Evolutionary conservation across 2,888 invertebrate genomes (phyloP), one percentile per base, ranked within the genome.

Genomic region (Pristionchus japonicus): DNA sequence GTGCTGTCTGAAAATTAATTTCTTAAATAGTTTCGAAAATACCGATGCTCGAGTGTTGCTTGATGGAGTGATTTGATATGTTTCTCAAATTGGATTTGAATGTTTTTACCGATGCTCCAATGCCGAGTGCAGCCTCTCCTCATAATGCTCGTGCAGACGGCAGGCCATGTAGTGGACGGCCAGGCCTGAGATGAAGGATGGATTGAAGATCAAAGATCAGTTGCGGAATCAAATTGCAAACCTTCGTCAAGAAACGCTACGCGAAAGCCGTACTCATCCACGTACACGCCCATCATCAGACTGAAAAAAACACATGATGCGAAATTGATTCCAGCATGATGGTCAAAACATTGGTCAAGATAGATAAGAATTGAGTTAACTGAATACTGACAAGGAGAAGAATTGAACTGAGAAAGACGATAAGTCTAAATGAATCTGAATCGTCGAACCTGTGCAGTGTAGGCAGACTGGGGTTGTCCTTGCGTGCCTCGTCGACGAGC

Each of bases 251-350:
- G 92, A 91, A 95, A 95, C 61, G 92, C 93, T 90, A 95, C 95
- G 70, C 95, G 95, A 92, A 96, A 96, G 13, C 96, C 96, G 91
- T 95, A 95, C 9, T 93, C 93, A 91, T 96, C 96, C n/a, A 96
- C 95, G 92, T 96, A 95, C 17, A 92, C 77, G 15, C 91, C 91
- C 82, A 88, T 89, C 23, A 90, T 85, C 43, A 90, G 89, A 86
- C 92, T 90, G 40, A 11, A 85, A 64, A 37, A 3, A 7, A 11
- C n/a, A 84, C 23, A 17, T 37, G 17, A 70, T 37, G n/a, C n/a
- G n/a, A n/a, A n/a, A n/a, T n/a, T n/a, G n/a, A n/a, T n/a, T n/a
- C n/a, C n/a, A n/a, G n/a, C n/a, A n/a, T n/a, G n/a, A n/a, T n/a
- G n/a, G n/a, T n/a, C n/a, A n/a, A n/a, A n/a, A n/a, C n/a, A n/a